Conservation (phyloP, 2,113 vertebrate species). For the Marmota monax region DNA sequence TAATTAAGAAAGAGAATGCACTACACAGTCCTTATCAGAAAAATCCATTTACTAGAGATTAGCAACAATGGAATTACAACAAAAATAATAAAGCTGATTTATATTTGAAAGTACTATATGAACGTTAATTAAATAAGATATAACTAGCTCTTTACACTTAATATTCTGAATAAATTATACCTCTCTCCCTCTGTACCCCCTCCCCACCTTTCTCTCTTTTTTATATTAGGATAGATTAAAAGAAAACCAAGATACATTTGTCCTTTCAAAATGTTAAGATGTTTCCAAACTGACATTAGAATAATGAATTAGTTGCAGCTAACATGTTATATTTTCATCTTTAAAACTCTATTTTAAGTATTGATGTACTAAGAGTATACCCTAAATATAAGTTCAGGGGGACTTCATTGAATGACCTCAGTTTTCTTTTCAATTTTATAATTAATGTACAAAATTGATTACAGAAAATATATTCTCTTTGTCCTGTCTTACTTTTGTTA, state of each 20-base stretch:
- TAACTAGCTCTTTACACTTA: background rate
- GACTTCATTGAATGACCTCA: constrained; percentile 63
- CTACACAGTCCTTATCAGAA: constrained; percentile 22
- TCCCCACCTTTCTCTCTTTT: background rate
- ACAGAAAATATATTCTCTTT: background rate
- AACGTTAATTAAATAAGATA: constrained; percentile 53
- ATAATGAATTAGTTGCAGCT: constrained; percentile 69
- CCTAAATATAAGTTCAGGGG: constrained; percentile 76
- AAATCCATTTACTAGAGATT: background rate
- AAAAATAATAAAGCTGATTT: constrained; percentile 43
- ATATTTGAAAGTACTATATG: constrained; percentile 34
- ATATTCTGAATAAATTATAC: background rate
- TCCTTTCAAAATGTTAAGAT: constrained; percentile 64
- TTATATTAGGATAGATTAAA: constrained; percentile 48
- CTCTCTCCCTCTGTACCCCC: background rate
- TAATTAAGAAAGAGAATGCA: constrained; percentile 58
- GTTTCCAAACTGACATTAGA: constrained; percentile 69
- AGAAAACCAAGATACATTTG: constrained; percentile 1
- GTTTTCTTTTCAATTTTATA: constrained; percentile 67
- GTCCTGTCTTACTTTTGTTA: constrained; percentile 48
- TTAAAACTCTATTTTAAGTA: constrained; percentile 62
- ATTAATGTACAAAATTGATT: constrained; percentile 59
- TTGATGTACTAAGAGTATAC: constrained; percentile 21
- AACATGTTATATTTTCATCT: constrained; percentile 70
- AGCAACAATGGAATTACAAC: constrained; percentile 27